Conservation (phyloP, 2,888 invertebrate genomes). For the Beris chalybata region DNA sequence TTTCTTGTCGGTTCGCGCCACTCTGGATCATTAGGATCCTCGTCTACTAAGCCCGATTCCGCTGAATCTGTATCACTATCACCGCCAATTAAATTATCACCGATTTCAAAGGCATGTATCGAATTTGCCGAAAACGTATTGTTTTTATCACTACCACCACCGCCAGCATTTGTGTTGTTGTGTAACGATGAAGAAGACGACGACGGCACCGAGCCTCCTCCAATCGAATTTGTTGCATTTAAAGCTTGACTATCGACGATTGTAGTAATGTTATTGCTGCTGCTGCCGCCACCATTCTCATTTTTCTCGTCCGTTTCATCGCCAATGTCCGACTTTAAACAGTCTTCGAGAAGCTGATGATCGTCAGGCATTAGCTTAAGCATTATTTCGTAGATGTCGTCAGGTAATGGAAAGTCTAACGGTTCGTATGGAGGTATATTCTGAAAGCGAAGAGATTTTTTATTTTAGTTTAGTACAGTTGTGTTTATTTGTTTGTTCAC, state of each 20-base stretch:
- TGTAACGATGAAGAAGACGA: not conserved
- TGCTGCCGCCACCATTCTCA: not conserved
- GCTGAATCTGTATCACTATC: conserved; percentile 47
- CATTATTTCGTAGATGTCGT: conserved; percentile 71
- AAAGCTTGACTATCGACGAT: not conserved
- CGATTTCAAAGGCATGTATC: not conserved
- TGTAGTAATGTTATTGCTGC: not conserved
- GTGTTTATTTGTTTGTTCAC: too few species aligned
- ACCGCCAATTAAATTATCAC: conserved; percentile 33
- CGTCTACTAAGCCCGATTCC: conserved; percentile 66
- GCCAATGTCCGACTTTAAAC: conserved; percentile 34
- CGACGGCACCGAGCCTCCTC: not conserved
- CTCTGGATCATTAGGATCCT: conserved; percentile 85
- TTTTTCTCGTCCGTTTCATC: conserved; percentile 10
- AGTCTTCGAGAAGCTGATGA: conserved; percentile 53
- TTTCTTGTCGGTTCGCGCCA: conserved; percentile 61
- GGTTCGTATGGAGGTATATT: conserved; percentile 74
- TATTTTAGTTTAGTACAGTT: too few species aligned
- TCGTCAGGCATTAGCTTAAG: conserved; percentile 69
- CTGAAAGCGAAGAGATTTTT: conserved; percentile 57
- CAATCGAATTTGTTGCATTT: not conserved
- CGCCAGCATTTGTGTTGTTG: not conserved
- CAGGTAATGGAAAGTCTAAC: conserved; percentile 72
- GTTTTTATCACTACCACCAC: not conserved
- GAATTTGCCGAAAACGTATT: not conserved